A percentile compares a stretch with the other conserved stretches of the same genome.
Conservation (phyloP, 2,113 vertebrate genomes). For the Coturnix japonica region DNA sequence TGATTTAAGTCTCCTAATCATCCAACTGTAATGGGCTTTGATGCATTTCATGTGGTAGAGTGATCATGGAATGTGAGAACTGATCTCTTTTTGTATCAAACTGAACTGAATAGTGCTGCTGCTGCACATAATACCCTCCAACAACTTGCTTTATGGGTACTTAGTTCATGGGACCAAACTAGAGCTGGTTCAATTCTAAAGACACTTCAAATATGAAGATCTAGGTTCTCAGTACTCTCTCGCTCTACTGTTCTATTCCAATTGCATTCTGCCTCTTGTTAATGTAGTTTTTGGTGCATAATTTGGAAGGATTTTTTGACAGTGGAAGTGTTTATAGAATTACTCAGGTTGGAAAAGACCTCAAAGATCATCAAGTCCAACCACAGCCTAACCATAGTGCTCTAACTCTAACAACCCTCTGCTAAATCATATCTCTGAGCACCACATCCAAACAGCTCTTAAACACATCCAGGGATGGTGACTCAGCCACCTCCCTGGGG, state of each 20-base stretch:
- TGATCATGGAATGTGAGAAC: neutral
- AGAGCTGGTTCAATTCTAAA: neutral
- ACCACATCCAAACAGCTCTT: too few relatives aligned
- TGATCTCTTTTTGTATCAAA: neutral
- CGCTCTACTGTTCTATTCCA: neutral
- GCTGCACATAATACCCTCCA: neutral
- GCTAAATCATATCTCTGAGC: too few relatives aligned
- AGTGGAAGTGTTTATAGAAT: neutral
- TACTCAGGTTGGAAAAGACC: too few relatives aligned
- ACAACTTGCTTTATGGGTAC: neutral
- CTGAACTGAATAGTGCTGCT: neutral
- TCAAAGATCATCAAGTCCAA: too few relatives aligned
- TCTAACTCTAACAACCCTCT: too few relatives aligned
- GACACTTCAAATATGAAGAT: fast-evolving
- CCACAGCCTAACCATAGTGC: too few relatives aligned
- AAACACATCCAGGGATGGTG: too few relatives aligned
- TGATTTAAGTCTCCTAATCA: neutral
- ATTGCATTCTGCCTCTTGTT: neutral
- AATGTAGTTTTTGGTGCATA: neutral
- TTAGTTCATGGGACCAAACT: neutral
- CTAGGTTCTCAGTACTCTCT: neutral
- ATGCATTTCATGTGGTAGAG: neutral
- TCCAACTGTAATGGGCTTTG: neutral
- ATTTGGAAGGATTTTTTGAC: neutral
- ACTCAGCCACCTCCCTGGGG: too few relatives aligned